A percentile compares a stretch with the other conserved stretches of the same genome.
phyloP scores from a whole-genome alignment of 2,113 vertebrate genomes.

The Platysteira castanea region DNA sequence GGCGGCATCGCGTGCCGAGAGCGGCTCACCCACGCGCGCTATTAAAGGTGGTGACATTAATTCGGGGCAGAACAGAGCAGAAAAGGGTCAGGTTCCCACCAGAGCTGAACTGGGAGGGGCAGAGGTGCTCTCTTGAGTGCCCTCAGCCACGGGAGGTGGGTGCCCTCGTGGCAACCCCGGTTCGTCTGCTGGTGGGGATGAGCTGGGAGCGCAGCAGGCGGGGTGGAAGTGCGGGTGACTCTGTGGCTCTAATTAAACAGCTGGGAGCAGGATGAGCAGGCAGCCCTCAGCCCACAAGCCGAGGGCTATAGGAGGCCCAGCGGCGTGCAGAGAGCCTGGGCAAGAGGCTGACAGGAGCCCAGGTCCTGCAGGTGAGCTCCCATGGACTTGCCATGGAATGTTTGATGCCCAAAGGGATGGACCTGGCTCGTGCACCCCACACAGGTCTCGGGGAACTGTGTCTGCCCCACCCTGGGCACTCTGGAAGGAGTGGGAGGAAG shows the following conservation, averaged over 20 bases:
- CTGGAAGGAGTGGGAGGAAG: not conserved
- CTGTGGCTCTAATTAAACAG: accelerated
- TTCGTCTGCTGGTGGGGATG: not conserved
- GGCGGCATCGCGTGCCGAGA: not conserved
- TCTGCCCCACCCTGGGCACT: accelerated
- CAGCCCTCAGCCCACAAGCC: not conserved
- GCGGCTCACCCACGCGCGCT: not conserved
- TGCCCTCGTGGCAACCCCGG: too few species aligned
- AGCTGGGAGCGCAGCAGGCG: not conserved
- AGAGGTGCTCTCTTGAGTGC: not conserved
- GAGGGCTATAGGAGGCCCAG: accelerated
- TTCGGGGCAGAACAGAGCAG: not conserved
- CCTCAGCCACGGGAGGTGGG: not conserved
- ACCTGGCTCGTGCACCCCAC: not conserved
- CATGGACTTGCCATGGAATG: accelerated
- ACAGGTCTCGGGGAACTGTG: accelerated
- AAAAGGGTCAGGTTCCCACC: not conserved
- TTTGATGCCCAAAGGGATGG: not conserved
- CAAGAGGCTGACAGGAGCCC: not conserved
- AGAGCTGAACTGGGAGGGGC: not conserved
- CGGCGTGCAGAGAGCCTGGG: not conserved
- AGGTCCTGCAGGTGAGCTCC: not conserved
- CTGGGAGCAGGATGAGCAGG: not conserved
- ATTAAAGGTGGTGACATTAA: not conserved
- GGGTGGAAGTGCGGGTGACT: not conserved